Evolutionary conservation across 2,113 vertebrate species (phyloP).

Genomic region (Pluvialis apricaria): DNA sequence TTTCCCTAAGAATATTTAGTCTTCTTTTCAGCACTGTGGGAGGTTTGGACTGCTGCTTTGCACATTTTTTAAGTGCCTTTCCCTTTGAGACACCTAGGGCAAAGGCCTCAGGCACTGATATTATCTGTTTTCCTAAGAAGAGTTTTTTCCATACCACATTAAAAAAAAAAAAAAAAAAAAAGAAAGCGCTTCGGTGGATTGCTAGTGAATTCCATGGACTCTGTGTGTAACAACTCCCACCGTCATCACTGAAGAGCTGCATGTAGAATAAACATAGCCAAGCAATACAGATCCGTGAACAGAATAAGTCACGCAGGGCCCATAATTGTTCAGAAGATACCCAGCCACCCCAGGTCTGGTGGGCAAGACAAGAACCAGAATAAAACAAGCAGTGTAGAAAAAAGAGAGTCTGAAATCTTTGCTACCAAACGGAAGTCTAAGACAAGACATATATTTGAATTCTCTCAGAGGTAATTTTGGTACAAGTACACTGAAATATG

Average conservation of each 20-base stretch:
- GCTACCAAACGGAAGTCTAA: neutral
- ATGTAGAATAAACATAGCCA: neutral
- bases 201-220: neutral
- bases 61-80: slow-evolving; percentile 62
- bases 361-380: neutral
- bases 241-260: neutral
- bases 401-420: neutral
- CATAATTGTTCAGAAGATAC: neutral
- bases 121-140: slow-evolving; percentile 45
- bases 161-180: neutral
- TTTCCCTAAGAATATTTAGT: slow-evolving; percentile 55
- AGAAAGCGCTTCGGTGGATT: neutral
- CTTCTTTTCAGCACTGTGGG: slow-evolving; percentile 60
- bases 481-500: neutral
- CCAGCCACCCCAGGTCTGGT: neutral
- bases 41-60: slow-evolving; percentile 58
- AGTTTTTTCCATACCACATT: slow-evolving; percentile 32
- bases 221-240: neutral
- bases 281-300: neutral
- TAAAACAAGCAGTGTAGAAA: neutral
- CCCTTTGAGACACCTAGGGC: slow-evolving; percentile 50
- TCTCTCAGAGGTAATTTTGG: neutral
- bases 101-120: slow-evolving; percentile 53
- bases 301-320: neutral
- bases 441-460: neutral